These are phyloP conservation scores for Luperina nickerlii DNA, from an alignment of 2,888 invertebrate species.

Conservation along the genomic window DNA sequence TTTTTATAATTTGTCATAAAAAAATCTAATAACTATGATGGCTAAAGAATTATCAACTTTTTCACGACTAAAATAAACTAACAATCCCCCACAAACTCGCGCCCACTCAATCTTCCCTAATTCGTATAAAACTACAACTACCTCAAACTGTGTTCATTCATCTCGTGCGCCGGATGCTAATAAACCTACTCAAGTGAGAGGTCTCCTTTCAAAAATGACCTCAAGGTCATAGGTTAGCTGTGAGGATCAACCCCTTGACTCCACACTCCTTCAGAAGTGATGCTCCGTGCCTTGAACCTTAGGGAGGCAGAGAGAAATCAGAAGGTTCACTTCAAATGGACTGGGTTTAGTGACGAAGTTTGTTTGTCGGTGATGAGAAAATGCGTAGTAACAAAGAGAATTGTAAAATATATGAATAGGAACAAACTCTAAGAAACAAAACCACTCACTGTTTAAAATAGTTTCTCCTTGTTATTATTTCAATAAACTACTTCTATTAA, in stretches of 20 bases:
- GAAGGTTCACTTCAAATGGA: slow-evolving; percentile 39
- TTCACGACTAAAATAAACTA: not conserved
- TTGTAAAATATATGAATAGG: not conserved
- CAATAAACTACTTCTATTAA: not conserved
- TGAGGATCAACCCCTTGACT: slow-evolving; percentile 67
- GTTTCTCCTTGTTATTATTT: not conserved
- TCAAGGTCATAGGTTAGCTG: slow-evolving; percentile 67
- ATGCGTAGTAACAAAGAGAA: not conserved
- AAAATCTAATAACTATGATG: not conserved
- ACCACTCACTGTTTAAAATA: not conserved
- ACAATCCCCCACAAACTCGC: not conserved
- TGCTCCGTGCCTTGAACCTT: slow-evolving; percentile 44
- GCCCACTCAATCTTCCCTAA: slow-evolving; percentile 44
- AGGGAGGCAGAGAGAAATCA: slow-evolving; percentile 2
- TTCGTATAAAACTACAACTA: slow-evolving; percentile 64
- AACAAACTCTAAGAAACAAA: not conserved
- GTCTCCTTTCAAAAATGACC: slow-evolving; percentile 70
- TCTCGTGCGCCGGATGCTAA: slow-evolving; percentile 58
- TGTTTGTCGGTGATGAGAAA: not conserved
- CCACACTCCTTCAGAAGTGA: slow-evolving; percentile 62
- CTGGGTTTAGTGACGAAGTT: not conserved
- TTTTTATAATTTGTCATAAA: too few relatives aligned
- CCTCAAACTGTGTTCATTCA: slow-evolving; percentile 64
- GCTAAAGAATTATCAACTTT: not conserved
- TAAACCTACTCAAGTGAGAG: slow-evolving; percentile 65